Conservation (phyloP, 2,113 vertebrate genomes). For the Crypturellus undulatus region DNA sequence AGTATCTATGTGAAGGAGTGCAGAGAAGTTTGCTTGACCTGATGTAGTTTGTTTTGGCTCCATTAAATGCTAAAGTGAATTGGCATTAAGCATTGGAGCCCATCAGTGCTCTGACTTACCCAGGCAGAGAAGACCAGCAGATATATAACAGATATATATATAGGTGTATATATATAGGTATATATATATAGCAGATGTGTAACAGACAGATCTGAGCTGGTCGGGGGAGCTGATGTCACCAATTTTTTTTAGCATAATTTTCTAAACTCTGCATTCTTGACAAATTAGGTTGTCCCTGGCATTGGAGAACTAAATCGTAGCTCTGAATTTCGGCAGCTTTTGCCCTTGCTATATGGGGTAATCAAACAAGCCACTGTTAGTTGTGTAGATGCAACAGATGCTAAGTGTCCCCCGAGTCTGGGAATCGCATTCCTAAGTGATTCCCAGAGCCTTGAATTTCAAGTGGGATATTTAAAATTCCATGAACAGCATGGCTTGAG, state of each 20-base stretch:
- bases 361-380: neutral
- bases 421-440: neutral
- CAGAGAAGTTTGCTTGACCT: neutral
- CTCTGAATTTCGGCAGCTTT: conserved; percentile 7
- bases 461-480: neutral
- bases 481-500: neutral
- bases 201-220: too few relatives aligned
- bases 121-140: neutral
- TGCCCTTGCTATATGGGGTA: neutral
- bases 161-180: too few relatives aligned
- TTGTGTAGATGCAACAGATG: conserved; percentile 4
- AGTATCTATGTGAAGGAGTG: neutral
- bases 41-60: neutral
- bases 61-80: neutral
- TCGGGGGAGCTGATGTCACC: neutral
- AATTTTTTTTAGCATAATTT: neutral
- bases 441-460: conserved; percentile 32
- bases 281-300: neutral
- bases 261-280: neutral
- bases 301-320: neutral
- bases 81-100: neutral
- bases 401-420: conserved; percentile 5
- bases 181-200: too few relatives aligned
- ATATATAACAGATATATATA: too few relatives aligned
- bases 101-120: neutral